These are phyloP conservation scores for Philereme transversata DNA, from an alignment of 2,888 invertebrate genomes.

Conservation along the genomic window DNA sequence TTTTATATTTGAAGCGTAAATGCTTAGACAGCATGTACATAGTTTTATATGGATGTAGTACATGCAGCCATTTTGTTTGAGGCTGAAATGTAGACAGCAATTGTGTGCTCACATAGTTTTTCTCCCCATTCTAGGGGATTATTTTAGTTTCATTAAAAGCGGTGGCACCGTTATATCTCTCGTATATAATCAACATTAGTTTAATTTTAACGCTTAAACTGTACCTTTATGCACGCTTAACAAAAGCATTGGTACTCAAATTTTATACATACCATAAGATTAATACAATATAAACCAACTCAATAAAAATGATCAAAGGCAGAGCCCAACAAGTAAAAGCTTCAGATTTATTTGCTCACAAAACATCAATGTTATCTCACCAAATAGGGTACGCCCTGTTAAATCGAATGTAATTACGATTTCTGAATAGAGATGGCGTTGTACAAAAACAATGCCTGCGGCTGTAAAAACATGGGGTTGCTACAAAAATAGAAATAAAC, in stretches of 20 bases:
- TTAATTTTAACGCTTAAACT: too few species aligned
- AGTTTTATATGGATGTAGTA: conserved; percentile 38
- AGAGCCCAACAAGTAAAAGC: neutral
- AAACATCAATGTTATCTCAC: conserved; percentile 31
- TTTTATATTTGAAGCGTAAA: conserved; percentile 65
- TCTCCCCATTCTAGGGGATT: neutral
- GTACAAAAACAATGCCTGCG: conserved; percentile 60
- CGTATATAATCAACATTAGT: too few species aligned
- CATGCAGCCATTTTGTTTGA: conserved; percentile 48
- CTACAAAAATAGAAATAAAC: conserved; percentile 55
- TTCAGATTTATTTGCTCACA: conserved; percentile 17
- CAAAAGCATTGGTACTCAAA: too few species aligned
- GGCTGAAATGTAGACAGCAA: neutral
- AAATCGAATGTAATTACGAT: conserved; percentile 64
- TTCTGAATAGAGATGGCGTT: conserved; percentile 53
- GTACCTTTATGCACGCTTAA: too few species aligned
- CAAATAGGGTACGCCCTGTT: conserved; percentile 40
- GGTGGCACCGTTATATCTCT: neutral
- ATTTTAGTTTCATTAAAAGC: neutral
- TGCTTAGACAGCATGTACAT: conserved; percentile 45
- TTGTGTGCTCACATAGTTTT: neutral
- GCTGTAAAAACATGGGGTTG: conserved; percentile 63
- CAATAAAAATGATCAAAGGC: conserved; percentile 1
- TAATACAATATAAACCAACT: neutral
- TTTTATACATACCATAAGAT: too few species aligned